These are phyloP conservation scores for Perizoma flavofasciatum DNA, from an alignment of 2,888 invertebrate species.

Conservation along the genomic window DNA sequence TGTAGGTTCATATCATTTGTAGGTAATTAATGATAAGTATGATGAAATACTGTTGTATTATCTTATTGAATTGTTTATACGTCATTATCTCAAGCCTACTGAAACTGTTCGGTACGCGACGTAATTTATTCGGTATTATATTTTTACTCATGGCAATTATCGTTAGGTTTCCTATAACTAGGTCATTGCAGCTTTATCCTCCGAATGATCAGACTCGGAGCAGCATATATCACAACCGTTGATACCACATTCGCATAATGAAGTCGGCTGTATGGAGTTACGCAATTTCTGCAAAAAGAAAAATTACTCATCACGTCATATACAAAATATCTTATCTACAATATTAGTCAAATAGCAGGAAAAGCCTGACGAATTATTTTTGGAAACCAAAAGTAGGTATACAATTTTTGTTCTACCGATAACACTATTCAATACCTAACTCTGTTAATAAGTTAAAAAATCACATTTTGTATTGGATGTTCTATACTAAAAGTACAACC, in stretches of 20 bases:
- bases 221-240: conserved; percentile 88
- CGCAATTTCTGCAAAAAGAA: conserved; percentile 87
- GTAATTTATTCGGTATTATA: conserved; percentile 32
- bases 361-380: conserved; percentile 22
- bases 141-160: conserved; percentile 16
- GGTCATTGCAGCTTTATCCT: conserved; percentile 73
- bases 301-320: conserved; percentile 15
- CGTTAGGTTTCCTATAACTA: conserved; percentile 55
- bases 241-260: conserved; percentile 90
- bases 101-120: conserved; percentile 21
- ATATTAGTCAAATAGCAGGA: conserved; percentile 11
- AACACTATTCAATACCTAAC: conserved; percentile 12
- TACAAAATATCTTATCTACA: conserved; percentile 24
- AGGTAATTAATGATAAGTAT: conserved; percentile 65
- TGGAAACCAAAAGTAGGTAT: conserved; percentile 17
- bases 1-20: conserved; percentile 32
- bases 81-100: conserved; percentile 56
- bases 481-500: too few species aligned
- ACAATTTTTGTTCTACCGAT: conserved; percentile 20
- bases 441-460: too few species aligned
- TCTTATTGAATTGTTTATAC: conserved; percentile 64
- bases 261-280: conserved; percentile 88
- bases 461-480: too few species aligned
- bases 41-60: conserved; percentile 59
- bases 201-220: conserved; percentile 73